Base-by-base conservation (phyloP, 2,888 invertebrate genomes). In the Leptarthrus brevirostris region DNA sequence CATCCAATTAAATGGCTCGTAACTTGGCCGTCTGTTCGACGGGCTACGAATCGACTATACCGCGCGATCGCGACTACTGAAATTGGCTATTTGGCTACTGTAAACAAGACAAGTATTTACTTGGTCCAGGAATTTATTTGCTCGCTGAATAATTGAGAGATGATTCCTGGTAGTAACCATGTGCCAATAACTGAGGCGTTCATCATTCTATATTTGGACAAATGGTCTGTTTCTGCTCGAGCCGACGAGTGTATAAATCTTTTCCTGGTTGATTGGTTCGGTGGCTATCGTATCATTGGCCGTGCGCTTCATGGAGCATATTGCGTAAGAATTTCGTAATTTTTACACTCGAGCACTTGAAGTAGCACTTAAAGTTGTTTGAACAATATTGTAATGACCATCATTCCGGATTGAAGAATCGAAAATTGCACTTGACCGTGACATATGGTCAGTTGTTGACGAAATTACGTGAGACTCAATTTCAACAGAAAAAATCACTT, bases 101-200 rank as follows among this genome's bases (percentile, higher is more conserved):
- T 64, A 64, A 64, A 64, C 64, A 64, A 44, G 24, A 20, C 22
- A 64, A 64, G 16, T 64, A 64, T 64, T 64, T 64, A 64, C 64
- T 64, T 24, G 64, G 36, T 64, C 40, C 44, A 64, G 64, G 64
- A 64, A 64, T 64, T 64, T 47, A 64, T 64, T 64, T 64, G 47
- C 36, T 24, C 64, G 22, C 64, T 24, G 64, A 47, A 64, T 64
- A 64, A 64, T 64, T 64, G 58, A 58, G n/a, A n/a, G 58, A 58
- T 36, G 34, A 34, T 56, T 56, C 56, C 56, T 30, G 56, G 56
- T 40, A 14, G 64, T 64, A 44, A 44, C 24, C 24, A 44, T 44
- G 26, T 64, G 64, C 64, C 64, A 64, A 64, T 47, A 64, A 64
- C 4, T 64, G 44, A 64, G 5, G 14, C 14, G 22, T 16, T 24